Base-by-base conservation (phyloP, 2,888 invertebrate genomes). In the Chrysodeixis includens region DNA sequence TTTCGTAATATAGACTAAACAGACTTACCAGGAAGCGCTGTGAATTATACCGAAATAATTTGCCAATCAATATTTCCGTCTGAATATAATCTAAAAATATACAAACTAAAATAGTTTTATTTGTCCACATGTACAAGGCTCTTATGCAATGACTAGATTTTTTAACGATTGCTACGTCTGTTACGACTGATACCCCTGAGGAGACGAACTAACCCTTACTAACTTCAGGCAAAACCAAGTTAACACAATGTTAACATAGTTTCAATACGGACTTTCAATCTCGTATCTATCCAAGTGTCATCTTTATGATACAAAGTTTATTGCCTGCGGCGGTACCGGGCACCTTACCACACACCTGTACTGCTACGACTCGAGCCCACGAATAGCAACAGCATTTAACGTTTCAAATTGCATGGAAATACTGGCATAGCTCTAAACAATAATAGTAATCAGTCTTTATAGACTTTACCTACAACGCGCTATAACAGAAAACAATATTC, bases 1-100 rank as follows among this genome's bases (percentile, higher is more conserved):
- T 46, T 71, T 58, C 10, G 18, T 66, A 67, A 59, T 56, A 56
- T 44, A 67, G 20, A 65, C 49, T 68, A 61, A 75, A 65, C 64
- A 67, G 49, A 59, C 26, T 32, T 30, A 68, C 52, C 62, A 62
- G 62, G 74, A 76, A 76, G 52, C 57, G 18, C 52, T 8, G 35
- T n/a, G 53, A 67, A 69, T 65, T 51, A 46, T 63, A 62, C 44
- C 46, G 62, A 60, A 75, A 62, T 66, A 75, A 54, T 40, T 30
- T 56, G 30, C 61, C 69, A 55, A 60, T 63, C 57, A 58, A 12
- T 30, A 53, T 32, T 6, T 16, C 18, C 60, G 68, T 61, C 52
- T 20, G 58, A 67, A 77, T 62, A 62, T 4, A n/a, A 40, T 40
- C 40, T 40, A 40, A n/a, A 40, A 40, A 40, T 35, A 35, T n/a